phyloP scores from a whole-genome alignment of 2,888 invertebrate genomes.

The Zaprionus lineosus region DNA sequence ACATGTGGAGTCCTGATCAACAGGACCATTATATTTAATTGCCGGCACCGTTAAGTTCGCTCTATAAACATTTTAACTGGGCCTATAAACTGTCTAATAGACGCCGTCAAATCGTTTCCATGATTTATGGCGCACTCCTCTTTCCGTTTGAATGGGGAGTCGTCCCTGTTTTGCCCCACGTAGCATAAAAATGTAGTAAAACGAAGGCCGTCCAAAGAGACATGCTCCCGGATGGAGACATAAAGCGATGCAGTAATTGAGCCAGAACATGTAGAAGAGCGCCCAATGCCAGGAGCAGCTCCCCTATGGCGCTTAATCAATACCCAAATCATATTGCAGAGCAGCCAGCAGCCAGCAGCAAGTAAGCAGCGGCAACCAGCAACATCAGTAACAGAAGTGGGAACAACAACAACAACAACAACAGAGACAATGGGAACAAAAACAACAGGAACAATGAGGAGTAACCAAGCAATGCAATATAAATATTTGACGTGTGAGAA shows the following conservation, averaged over 20 bases:
- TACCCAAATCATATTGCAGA: slow-evolving; percentile 64
- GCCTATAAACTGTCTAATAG: slow-evolving; percentile 66
- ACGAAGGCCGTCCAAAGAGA: slow-evolving; percentile 15
- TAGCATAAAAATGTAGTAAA: slow-evolving; percentile 64
- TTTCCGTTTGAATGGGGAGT: slow-evolving; percentile 1
- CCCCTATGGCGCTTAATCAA: slow-evolving; percentile 66
- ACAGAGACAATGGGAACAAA: too few species aligned
- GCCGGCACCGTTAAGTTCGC: slow-evolving; percentile 61
- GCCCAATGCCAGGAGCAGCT: slow-evolving; percentile 14
- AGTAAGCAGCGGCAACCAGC: slow-evolving; percentile 25
- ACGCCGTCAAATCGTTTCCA: slow-evolving; percentile 62
- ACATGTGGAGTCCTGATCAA: slow-evolving; percentile 28
- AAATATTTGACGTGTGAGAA: slow-evolving; percentile 76
- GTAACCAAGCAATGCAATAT: slow-evolving; percentile 57
- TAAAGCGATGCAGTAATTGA: slow-evolving; percentile 68
- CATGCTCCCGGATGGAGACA: slow-evolving; percentile 45
- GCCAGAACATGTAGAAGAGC: slow-evolving; percentile 26
- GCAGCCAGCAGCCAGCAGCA: too few species aligned
- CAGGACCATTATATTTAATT: slow-evolving; percentile 58
- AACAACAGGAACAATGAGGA: not conserved
- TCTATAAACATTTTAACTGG: slow-evolving; percentile 70
- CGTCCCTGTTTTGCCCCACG: slow-evolving; percentile 38
- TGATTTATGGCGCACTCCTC: slow-evolving; percentile 51
- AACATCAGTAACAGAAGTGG: too few species aligned
- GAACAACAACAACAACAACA: too few species aligned